A percentile compares a stretch with the other conserved stretches of the same genome.
Conservation (phyloP, 92 coral and sea anemone species). For the Phymanthus crucifer region DNA sequence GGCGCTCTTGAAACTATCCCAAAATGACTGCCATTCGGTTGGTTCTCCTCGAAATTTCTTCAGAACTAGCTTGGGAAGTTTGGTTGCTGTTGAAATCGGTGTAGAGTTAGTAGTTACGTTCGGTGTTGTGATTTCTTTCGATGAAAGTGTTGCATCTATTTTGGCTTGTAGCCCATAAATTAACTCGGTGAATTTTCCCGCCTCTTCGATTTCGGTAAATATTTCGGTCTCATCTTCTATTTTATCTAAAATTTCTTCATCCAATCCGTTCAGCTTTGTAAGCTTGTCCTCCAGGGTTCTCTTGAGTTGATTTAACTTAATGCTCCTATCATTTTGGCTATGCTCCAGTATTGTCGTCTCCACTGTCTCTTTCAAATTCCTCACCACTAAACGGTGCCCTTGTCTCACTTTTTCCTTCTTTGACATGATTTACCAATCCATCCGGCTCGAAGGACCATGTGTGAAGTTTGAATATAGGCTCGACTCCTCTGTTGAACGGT, state of each 20-base stretch:
- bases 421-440: background rate
- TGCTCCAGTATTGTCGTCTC: background rate
- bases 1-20: conserved; percentile 60
- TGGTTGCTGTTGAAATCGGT: background rate
- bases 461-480: background rate
- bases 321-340: background rate
- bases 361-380: background rate
- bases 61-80: conserved; percentile 20
- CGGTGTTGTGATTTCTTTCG: background rate
- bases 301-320: conserved; percentile 5
- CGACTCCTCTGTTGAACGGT: too few species aligned
- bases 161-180: conserved; percentile 9
- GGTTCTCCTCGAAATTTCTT: conserved; percentile 49
- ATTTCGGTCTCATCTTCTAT: conserved; percentile 17
- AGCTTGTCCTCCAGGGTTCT: conserved; percentile 9
- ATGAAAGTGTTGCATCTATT: conserved; percentile 12
- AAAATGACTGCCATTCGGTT: conserved; percentile 46
- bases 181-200: conserved; percentile 18
- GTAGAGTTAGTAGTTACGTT: background rate
- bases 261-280: conserved; percentile 1
- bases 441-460: conserved; percentile 35
- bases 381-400: background rate
- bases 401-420: conserved; percentile 1
- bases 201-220: conserved; percentile 8
- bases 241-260: conserved; percentile 12